Evolutionary conservation across 2,113 vertebrate species (phyloP).

Genomic region (Cichladusa arquata): DNA sequence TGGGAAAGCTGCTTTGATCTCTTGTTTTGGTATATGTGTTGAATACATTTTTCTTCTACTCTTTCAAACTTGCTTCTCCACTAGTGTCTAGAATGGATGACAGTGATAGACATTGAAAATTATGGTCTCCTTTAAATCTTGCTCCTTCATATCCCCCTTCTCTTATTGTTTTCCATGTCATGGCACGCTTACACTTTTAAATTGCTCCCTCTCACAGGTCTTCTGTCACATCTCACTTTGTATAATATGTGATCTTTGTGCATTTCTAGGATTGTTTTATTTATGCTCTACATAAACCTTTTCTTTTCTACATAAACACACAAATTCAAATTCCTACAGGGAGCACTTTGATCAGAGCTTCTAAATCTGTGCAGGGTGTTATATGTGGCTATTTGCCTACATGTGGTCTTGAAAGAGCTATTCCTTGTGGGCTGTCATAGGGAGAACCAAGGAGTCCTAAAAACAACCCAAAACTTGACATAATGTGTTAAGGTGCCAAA

Average conservation of each 20-base stretch:
- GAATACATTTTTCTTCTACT: not conserved
- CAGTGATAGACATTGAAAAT: not conserved
- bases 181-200: not conserved
- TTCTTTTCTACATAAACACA: not conserved
- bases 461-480: not conserved
- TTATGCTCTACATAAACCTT: not conserved
- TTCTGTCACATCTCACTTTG: not conserved
- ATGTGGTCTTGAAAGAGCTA: not conserved
- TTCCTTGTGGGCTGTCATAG: not conserved
- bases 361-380: not conserved
- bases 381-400: not conserved
- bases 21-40: not conserved
- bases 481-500: not conserved
- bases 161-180: not conserved
- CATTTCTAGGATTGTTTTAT: not conserved
- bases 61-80: not conserved
- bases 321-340: not conserved
- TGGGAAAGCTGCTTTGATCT: not conserved
- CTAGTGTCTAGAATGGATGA: not conserved
- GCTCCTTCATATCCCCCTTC: not conserved
- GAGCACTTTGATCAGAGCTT: not conserved
- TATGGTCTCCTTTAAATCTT: not conserved
- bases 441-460: not conserved
- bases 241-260: not conserved
- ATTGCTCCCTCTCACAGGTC: not conserved